Evolutionary conservation across 2,113 vertebrate genomes (phyloP), one percentile per base, ranked within the genome.

Genomic region (Pseudorasbora parva): DNA sequence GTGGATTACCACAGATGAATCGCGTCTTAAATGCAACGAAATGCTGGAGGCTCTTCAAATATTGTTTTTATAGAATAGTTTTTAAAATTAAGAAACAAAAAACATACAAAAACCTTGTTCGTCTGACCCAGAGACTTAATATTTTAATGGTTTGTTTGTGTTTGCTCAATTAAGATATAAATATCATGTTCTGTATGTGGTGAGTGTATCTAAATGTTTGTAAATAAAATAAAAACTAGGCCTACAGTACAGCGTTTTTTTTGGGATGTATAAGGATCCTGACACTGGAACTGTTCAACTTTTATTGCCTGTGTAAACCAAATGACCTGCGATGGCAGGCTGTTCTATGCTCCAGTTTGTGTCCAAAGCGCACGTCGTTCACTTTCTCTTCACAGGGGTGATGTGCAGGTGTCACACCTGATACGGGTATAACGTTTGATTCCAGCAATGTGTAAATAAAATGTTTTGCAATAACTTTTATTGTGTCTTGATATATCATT

Each of bases 41-140:
- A 92, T 89, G 86, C 89, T 93, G 93, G 92, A 93, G 92, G 93
- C 92, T 95, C 94, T 94, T 94, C 51, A 93, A 89, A 93, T 91
- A 91, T 88, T 87, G 88, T 86, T 91, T 93, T 92, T 91, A 93
- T 93, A 95, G 92, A 93, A 91, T 94, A 94, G 93, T 89, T 92
- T 77, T 93, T 91, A 92, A 91, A 89, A 91, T 82, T 43, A 82
- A 82, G 66, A 77, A 76, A 30, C n/a, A 92, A 87, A 62, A 86
- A 82, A 77, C 30, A 17, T 62, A 83, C 77, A 64, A 27, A 92
- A 89, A 88, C 82, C 51, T 49, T 88, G 89, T 86, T 90, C 80
- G 91, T 89, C 84, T 90, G 87, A 88, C 90, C 90, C 85, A 89
- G 85, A 88, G 84, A 83, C 82, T 79, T 91, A 91, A 91, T 87